These are phyloP conservation scores for Phalera bucephala DNA, from an alignment of 2,888 invertebrate species.

Conservation along the genomic window DNA sequence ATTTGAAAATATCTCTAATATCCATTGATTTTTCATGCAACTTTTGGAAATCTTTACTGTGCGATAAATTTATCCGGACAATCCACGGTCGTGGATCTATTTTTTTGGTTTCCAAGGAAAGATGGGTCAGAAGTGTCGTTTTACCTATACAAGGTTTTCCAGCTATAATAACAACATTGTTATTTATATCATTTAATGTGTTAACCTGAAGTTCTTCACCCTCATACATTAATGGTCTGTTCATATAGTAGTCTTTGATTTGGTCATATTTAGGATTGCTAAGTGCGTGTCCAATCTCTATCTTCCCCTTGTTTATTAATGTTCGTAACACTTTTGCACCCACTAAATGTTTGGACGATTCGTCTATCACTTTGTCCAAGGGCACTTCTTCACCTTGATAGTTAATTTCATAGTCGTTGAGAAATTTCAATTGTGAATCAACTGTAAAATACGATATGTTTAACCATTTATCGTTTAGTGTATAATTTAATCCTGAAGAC, in stretches of 20 bases:
- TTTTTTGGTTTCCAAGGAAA: slow-evolving; percentile 38
- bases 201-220: slow-evolving; percentile 25
- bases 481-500: slow-evolving; percentile 9
- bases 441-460: slow-evolving; percentile 26
- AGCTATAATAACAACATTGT: slow-evolving; percentile 33
- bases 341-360: slow-evolving; percentile 25
- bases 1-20: slow-evolving; percentile 20
- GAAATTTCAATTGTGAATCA: slow-evolving; percentile 28
- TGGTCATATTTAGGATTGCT: slow-evolving; percentile 30
- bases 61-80: slow-evolving; percentile 34
- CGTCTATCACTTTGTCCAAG: slow-evolving; percentile 27
- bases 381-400: slow-evolving; percentile 37
- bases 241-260: slow-evolving; percentile 32
- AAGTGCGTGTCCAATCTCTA: slow-evolving; percentile 36
- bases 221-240: slow-evolving; percentile 26
- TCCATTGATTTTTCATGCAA: slow-evolving; percentile 26
- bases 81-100: slow-evolving; percentile 35
- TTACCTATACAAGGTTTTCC: slow-evolving; percentile 42
- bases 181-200: slow-evolving; percentile 33
- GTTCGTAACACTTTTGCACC: slow-evolving; percentile 29
- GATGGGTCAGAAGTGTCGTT: slow-evolving; percentile 38
- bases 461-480: slow-evolving; percentile 24
- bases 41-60: slow-evolving; percentile 25
- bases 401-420: slow-evolving; percentile 22
- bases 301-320: slow-evolving; percentile 30